These are phyloP conservation scores for Nysson spinosus DNA, from an alignment of 2,888 invertebrate species.

Conservation along the genomic window DNA sequence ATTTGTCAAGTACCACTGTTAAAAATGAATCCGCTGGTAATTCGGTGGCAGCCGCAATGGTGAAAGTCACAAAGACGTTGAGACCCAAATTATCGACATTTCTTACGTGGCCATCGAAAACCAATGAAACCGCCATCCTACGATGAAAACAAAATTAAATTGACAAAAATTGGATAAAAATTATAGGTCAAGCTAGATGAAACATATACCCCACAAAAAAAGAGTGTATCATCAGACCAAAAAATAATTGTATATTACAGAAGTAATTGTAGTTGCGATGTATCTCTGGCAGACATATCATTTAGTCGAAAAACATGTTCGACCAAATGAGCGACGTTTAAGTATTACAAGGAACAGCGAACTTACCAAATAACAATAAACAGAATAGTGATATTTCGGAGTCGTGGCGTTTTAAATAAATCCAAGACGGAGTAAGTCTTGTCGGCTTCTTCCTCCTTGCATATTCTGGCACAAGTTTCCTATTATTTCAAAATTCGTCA, in stretches of 20 bases:
- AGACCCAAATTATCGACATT: conserved; percentile 91
- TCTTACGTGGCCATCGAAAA: conserved; percentile 92
- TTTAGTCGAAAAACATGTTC: no score
- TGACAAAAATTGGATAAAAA: not conserved
- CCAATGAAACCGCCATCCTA: conserved; percentile 90
- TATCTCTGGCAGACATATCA: no score
- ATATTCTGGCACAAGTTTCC: conserved; percentile 81
- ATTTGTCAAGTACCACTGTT: conserved; percentile 86
- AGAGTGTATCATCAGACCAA: no score
- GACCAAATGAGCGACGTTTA: not conserved
- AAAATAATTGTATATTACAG: no score
- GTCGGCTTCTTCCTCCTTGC: conserved; percentile 85
- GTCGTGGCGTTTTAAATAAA: conserved; percentile 87
- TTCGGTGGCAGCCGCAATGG: conserved; percentile 90
- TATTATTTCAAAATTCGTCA: conserved; percentile 24
- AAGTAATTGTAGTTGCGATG: no score
- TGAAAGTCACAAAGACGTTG: conserved; percentile 91
- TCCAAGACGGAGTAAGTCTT: conserved; percentile 88
- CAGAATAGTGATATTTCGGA: conserved; percentile 87
- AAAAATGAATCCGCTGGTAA: conserved; percentile 90
- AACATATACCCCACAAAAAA: no score
- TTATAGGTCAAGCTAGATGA: no score
- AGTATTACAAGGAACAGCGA: not conserved
- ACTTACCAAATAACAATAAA: conserved; percentile 87
- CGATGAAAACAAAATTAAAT: not conserved